These are phyloP conservation scores for Coilia nasus DNA, from an alignment of 2,797 vertebrate genomes.

Conservation along the genomic window DNA sequence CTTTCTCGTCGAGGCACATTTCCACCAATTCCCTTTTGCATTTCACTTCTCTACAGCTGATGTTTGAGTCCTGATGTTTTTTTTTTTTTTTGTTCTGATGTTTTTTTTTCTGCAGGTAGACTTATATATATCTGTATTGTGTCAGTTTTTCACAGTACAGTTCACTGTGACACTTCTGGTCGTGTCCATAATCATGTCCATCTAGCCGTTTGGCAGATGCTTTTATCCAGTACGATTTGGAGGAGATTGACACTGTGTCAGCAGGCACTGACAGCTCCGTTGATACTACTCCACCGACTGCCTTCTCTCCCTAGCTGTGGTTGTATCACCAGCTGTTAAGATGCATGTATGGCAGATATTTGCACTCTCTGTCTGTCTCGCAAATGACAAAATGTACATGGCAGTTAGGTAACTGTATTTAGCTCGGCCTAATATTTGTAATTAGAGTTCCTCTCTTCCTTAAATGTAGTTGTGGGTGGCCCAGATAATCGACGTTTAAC, in stretches of 20 bases:
- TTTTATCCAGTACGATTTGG: background rate
- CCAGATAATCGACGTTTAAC: background rate
- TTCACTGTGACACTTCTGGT: background rate
- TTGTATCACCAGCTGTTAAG: background rate
- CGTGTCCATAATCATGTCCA: background rate
- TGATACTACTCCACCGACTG: background rate
- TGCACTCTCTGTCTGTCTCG: background rate
- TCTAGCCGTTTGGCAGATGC: background rate
- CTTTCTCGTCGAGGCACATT: background rate
- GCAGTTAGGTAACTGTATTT: background rate
- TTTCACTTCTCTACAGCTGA: background rate
- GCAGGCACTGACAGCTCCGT: background rate
- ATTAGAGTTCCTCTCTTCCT: background rate
- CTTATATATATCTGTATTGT: background rate
- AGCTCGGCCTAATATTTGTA: background rate
- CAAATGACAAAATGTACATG: background rate
- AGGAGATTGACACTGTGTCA: background rate
- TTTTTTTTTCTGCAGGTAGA: background rate
- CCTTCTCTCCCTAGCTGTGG: background rate
- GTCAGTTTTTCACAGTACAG: background rate
- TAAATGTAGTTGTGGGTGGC: no score
- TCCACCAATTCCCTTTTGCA: background rate
- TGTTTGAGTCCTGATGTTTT: background rate
- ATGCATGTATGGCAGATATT: background rate
- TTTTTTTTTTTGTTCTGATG: background rate